Evolutionary conservation across 1,140 invertebrate species (phyloP).

Genomic region (Macrosteles quadrilineatus): DNA sequence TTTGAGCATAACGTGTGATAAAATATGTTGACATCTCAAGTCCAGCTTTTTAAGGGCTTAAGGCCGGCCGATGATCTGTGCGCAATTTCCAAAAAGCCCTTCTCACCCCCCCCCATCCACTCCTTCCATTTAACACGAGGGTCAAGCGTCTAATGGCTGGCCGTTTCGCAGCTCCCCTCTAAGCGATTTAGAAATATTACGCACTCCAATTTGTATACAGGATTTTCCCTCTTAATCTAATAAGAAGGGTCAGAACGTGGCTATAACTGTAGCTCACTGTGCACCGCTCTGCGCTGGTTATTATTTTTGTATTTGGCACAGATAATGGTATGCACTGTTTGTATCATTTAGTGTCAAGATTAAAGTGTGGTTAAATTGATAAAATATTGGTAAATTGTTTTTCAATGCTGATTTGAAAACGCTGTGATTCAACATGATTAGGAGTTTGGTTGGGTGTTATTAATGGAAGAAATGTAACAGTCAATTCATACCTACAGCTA

Average conservation of each 20-base stretch:
- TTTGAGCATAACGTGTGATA: too few relatives aligned
- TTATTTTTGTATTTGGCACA: too few relatives aligned
- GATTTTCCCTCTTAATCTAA: slow-evolving; percentile 19
- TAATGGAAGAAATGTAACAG: too few relatives aligned
- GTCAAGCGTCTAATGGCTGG: slow-evolving; percentile 28
- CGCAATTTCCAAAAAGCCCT: slow-evolving; percentile 15
- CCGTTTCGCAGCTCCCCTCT: slow-evolving; percentile 33
- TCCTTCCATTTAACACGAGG: slow-evolving; percentile 10
- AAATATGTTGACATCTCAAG: slow-evolving; percentile 9
- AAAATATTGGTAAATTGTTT: too few relatives aligned
- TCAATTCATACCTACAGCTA: too few relatives aligned
- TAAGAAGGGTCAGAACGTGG: not conserved
- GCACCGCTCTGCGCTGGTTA: too few relatives aligned
- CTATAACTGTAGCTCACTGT: not conserved
- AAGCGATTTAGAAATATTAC: slow-evolving; percentile 25
- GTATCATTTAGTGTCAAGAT: too few relatives aligned
- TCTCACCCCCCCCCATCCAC: slow-evolving; percentile 36
- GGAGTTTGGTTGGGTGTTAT: too few relatives aligned
- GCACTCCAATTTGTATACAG: slow-evolving; percentile 22
- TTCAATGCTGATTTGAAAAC: too few relatives aligned
- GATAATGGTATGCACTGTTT: too few relatives aligned
- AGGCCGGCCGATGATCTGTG: slow-evolving; percentile 12
- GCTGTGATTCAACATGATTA: too few relatives aligned
- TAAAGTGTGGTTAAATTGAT: too few relatives aligned
- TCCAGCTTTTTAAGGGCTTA: not conserved